These are phyloP conservation scores for Neotoxoptera formosana DNA, from an alignment of 1,140 invertebrate genomes.

Conservation along the genomic window DNA sequence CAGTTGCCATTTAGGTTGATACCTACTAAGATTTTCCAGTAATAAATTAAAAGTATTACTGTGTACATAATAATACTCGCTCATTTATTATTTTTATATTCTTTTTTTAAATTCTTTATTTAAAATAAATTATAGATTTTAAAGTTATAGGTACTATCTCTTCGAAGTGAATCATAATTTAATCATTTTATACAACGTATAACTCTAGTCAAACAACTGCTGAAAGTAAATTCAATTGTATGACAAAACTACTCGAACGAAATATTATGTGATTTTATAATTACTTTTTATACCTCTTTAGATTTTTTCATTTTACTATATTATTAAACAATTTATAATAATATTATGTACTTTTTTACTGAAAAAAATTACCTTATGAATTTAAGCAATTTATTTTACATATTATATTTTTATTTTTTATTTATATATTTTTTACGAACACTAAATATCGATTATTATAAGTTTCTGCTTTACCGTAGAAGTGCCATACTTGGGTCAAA, in stretches of 20 bases:
- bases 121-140: not conserved
- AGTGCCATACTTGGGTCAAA: not conserved
- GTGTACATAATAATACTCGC: constrained; percentile 26
- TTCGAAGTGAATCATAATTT: constrained; percentile 1
- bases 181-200: constrained; percentile 1
- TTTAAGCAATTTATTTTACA: constrained; percentile 25
- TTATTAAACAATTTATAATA: constrained; percentile 11
- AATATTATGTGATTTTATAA: constrained; percentile 19
- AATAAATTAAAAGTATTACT: constrained; percentile 19
- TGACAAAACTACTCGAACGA: not conserved
- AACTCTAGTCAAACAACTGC: constrained; percentile 38
- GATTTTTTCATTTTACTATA: not conserved
- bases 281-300: not conserved
- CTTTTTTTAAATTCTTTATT: not conserved
- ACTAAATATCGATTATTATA: not conserved
- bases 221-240: not conserved
- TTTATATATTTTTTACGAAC: not conserved
- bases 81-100: constrained; percentile 37
- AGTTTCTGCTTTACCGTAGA: not conserved
- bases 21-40: not conserved
- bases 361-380: not conserved
- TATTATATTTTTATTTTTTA: constrained; percentile 8
- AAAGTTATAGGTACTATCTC: not conserved
- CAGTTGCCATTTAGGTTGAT: constrained; percentile 38
- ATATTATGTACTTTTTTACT: not conserved